These are phyloP conservation scores for Napeogenes inachia DNA, from an alignment of 2,888 invertebrate genomes.

Conservation along the genomic window DNA sequence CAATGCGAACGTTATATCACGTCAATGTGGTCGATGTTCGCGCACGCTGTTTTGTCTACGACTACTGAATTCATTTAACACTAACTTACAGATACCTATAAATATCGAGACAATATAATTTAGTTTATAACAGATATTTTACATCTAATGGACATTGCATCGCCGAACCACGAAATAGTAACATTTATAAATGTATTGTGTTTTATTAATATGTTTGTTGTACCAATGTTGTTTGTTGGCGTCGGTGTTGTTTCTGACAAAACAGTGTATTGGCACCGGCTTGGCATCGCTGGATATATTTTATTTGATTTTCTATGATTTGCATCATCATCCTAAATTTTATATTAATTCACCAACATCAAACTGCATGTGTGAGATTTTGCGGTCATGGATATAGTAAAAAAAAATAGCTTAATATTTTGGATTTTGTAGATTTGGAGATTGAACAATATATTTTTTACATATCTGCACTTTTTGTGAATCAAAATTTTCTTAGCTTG, in stretches of 20 bases:
- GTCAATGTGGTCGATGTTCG: conserved; percentile 63
- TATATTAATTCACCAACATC: conserved; percentile 15
- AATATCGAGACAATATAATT: neutral
- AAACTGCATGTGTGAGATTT: conserved; percentile 17
- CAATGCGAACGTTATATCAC: conserved; percentile 52
- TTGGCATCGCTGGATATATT: conserved; percentile 60
- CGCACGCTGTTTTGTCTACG: conserved; percentile 61
- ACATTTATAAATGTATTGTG: too few relatives aligned
- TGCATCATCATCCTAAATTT: conserved; percentile 57
- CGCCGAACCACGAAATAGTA: too few relatives aligned
- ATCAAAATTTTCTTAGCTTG: conserved; percentile 8
- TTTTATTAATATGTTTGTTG: too few relatives aligned
- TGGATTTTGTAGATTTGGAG: neutral
- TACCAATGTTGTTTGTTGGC: neutral
- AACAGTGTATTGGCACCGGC: conserved; percentile 63
- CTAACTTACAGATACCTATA: neutral
- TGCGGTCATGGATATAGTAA: neutral
- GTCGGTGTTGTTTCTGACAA: conserved; percentile 37
- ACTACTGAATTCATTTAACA: conserved; percentile 3
- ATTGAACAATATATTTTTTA: conserved; percentile 31
- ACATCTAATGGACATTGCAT: too few relatives aligned
- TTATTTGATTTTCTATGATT: conserved; percentile 50
- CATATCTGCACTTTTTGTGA: conserved; percentile 7
- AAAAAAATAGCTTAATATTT: neutral
- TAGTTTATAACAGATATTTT: neutral